Base-by-base conservation (phyloP, 1,140 invertebrate genomes). In the Drosophila nigromelanica region DNA sequence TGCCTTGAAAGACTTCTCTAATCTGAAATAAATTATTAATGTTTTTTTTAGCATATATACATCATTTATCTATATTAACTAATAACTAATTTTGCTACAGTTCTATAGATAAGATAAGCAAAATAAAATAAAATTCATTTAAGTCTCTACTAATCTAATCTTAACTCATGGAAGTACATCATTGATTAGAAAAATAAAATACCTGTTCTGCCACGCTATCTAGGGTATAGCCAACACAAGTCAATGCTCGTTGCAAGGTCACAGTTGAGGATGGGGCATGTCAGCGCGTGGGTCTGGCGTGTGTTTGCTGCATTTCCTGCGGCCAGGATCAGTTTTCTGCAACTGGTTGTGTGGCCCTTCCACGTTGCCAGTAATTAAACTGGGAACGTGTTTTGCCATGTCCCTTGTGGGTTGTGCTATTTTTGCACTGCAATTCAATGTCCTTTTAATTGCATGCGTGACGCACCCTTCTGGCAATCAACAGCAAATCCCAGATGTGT, bases 391-490 rank as follows among this genome's bases (percentile, higher is more conserved):
- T 69, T 61, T 45, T 69, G n/a, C 12, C 47, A 68, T 50, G 64
- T 66, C n/a, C 12, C 21, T 21, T 7, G 10, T 12, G n/a, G 14
- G 21, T n/a, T 37, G 15, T 30, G 14, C 35, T 56, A 43, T 68
- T 68, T 33, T 42, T 45, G 48, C 14, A 11, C 5, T 15, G 10
- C 43, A 58, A 64, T 33, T 60, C 73, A 86, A 75, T 86, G 78
- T 48, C 55, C 42, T 68, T 68, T 71, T 85, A 81, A 85, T 85
- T 86, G 70, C 63, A 43, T 48, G 43, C 59, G 59, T 50, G 55
- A 2, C 48, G 33, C 21, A 3, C 15, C 2, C 60, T 45, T 5
- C 18, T 21, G 33, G 21, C 59, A 74, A 70, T 60, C 59, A 71
- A 18, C 47, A 21, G 54, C 33, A 35, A 48, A 39, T 18, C 43